A percentile compares a stretch with the other conserved stretches of the same genome.
phyloP scores from a whole-genome alignment of 2,113 vertebrate genomes.

The Grantiella picta region DNA sequence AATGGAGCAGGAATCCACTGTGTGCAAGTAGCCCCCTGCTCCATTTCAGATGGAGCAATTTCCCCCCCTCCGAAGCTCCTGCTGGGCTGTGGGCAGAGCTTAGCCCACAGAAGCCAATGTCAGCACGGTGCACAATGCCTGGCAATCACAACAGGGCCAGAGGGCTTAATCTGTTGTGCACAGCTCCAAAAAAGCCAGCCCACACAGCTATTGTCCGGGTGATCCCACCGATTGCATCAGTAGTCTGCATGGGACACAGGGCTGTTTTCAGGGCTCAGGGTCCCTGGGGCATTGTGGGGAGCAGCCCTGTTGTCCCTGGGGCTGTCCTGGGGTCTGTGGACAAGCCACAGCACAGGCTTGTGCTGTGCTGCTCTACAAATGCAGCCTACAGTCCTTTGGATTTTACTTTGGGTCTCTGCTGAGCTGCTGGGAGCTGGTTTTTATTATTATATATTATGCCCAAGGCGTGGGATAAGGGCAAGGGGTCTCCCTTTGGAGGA shows the following conservation, averaged over 20 bases:
- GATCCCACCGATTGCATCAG: background rate
- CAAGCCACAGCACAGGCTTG: background rate
- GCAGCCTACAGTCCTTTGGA: background rate
- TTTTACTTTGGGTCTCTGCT: background rate
- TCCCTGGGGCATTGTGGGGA: background rate
- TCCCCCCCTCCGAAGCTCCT: background rate
- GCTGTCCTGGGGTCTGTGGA: background rate
- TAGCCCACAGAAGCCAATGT: background rate
- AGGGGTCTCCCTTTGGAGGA: background rate
- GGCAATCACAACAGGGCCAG: background rate
- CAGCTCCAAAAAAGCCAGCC: background rate
- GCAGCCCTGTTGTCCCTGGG: background rate
- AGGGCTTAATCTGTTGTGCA: background rate
- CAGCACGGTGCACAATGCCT: constrained; percentile 21
- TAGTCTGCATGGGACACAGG: background rate
- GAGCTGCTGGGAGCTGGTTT: background rate
- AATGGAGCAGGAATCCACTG: background rate
- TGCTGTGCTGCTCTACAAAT: background rate
- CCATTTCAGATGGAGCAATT: background rate
- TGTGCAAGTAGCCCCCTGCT: background rate
- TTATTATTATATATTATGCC: background rate
- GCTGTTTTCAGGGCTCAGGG: background rate
- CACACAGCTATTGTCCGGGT: constrained; percentile 22
- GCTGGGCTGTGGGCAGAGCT: background rate
- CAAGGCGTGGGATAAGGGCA: background rate